Evolutionary conservation across 2,113 vertebrate species (phyloP).

Genomic region (Reinhardtius hippoglossoides): DNA sequence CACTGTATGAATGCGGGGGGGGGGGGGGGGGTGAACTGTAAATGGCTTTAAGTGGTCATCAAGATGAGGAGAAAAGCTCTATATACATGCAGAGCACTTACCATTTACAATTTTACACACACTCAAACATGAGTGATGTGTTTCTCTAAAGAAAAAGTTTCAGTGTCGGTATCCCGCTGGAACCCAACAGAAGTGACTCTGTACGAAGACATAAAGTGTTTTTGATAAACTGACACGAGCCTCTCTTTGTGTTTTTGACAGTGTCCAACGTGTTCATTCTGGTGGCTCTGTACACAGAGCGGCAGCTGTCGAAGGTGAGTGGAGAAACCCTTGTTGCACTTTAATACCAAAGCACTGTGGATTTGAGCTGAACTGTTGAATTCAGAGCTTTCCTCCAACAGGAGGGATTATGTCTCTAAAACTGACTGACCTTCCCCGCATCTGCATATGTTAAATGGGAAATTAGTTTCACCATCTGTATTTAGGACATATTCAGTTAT

Average conservation of each 20-base stretch:
- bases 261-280: constrained; percentile 86
- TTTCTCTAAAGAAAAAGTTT: no score
- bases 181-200: background rate
- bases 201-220: background rate
- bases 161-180: no score
- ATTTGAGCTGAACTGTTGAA: constrained; percentile 36
- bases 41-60: no score
- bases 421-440: constrained; percentile 47
- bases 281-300: constrained; percentile 87
- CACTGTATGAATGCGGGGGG: no score
- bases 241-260: constrained; percentile 69
- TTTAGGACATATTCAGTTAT: constrained; percentile 46
- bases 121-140: no score
- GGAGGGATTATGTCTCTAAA: constrained; percentile 56
- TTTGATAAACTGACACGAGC: constrained; percentile 5
- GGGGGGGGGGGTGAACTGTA: no score
- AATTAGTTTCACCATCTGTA: constrained; percentile 61
- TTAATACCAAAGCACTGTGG: constrained; percentile 16
- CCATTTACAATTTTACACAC: no score
- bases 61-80: no score
- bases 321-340: constrained; percentile 14
- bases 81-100: no score
- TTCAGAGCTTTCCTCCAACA: constrained; percentile 30
- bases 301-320: constrained; percentile 87
- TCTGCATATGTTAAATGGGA: constrained; percentile 47